Evolutionary conservation across 2,888 invertebrate genomes (phyloP).

Genomic region (Hypomecis atomaria): DNA sequence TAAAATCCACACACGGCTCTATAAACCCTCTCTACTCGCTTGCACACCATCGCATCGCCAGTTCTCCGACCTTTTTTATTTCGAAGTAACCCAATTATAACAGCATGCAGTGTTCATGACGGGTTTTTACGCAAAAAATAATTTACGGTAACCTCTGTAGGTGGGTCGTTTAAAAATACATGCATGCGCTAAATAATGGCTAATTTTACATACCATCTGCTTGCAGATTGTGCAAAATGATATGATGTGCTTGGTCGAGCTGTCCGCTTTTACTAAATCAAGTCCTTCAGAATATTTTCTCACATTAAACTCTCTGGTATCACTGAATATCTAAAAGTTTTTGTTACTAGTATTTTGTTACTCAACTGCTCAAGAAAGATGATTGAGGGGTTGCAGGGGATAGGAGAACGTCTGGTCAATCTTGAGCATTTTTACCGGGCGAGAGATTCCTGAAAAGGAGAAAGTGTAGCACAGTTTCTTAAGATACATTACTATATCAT

Average conservation of each 20-base stretch:
- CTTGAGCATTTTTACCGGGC: too few relatives aligned
- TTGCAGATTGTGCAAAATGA: conserved; percentile 34
- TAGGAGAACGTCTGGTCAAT: too few relatives aligned
- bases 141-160: conserved; percentile 29
- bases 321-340: too few relatives aligned
- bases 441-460: too few relatives aligned
- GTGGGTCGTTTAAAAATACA: conserved; percentile 44
- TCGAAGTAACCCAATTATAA: conserved; percentile 20
- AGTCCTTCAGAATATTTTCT: background rate
- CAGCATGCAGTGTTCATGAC: conserved; percentile 12
- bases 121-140: conserved; percentile 27
- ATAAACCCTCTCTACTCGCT: background rate
- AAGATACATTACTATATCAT: too few relatives aligned
- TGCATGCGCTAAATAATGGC: conserved; percentile 43
- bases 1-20: background rate
- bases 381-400: too few relatives aligned
- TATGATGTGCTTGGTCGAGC: conserved; percentile 11
- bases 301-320: background rate
- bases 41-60: conserved; percentile 15
- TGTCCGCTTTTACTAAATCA: conserved; percentile 1
- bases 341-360: too few relatives aligned
- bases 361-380: too few relatives aligned
- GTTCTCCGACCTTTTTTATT: conserved; percentile 16
- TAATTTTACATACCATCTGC: conserved; percentile 41
- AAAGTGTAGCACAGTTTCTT: too few relatives aligned